phyloP scores from a whole-genome alignment of 2,797 vertebrate species.

The Pipistrellus pygmaeus region DNA sequence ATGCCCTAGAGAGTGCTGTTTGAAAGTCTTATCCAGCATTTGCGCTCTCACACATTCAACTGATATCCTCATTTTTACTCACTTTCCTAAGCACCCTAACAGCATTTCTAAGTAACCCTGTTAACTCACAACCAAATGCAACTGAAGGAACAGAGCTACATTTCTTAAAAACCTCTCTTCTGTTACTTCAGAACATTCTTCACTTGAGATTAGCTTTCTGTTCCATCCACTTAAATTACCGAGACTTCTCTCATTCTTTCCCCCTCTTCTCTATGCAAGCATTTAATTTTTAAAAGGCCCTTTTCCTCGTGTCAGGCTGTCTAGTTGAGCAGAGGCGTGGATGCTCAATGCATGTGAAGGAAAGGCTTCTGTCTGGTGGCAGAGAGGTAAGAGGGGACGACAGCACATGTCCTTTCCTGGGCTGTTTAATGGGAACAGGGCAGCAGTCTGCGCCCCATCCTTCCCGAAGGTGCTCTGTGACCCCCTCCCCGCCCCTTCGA shows the following conservation, averaged over 20 bases:
- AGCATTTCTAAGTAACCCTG: neutral
- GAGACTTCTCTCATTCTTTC: neutral
- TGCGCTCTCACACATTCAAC: neutral
- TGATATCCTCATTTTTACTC: slow-evolving; percentile 3
- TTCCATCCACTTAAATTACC: neutral
- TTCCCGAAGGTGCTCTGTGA: fast-evolving
- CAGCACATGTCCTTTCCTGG: neutral
- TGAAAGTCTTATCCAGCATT: neutral
- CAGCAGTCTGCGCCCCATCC: neutral
- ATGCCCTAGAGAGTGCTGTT: neutral
- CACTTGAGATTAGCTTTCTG: neutral
- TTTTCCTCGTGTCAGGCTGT: neutral
- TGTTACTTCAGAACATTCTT: slow-evolving; percentile 22
- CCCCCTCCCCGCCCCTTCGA: neutral
- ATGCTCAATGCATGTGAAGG: neutral
- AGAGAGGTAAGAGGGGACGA: fast-evolving
- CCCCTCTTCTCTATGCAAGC: neutral
- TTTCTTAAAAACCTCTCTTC: slow-evolving; percentile 47
- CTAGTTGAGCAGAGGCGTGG: neutral
- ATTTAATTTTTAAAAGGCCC: slow-evolving; percentile 8
- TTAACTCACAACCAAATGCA: neutral
- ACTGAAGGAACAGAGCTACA: neutral
- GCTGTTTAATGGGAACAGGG: neutral
- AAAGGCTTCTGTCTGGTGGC: neutral
- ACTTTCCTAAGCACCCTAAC: neutral